These are phyloP conservation scores for Zaprionus lineosus DNA, from an alignment of 2,888 invertebrate genomes.

Conservation along the genomic window DNA sequence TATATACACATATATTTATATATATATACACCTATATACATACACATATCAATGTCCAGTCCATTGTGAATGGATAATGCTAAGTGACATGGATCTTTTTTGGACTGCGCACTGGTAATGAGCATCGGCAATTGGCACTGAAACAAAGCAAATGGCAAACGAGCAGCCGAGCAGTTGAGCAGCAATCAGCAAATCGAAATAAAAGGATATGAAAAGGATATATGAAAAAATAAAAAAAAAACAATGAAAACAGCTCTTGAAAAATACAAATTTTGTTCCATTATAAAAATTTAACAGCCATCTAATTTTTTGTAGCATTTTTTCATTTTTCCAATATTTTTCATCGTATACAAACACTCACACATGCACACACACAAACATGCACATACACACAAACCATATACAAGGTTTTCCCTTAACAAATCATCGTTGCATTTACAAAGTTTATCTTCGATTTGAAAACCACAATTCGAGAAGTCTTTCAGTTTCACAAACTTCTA, in stretches of 20 bases:
- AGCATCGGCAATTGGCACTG: slow-evolving; percentile 31
- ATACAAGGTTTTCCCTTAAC: no score
- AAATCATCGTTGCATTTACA: no score
- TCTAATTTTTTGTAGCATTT: no score
- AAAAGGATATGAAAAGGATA: no score
- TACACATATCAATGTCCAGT: slow-evolving; percentile 1
- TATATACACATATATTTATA: slow-evolving; percentile 4
- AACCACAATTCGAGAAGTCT: slow-evolving; percentile 23
- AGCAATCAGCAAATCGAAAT: slow-evolving; percentile 35
- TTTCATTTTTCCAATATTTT: no score
- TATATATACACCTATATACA: slow-evolving; percentile 3
- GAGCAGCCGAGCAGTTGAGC: slow-evolving; percentile 13
- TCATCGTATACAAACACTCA: no score
- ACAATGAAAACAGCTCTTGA: no score
- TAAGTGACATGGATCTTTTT: slow-evolving; percentile 56
- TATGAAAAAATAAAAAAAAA: slow-evolving; percentile 41
- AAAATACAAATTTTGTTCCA: no score
- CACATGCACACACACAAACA: no score
- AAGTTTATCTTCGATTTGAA: slow-evolving; percentile 5
- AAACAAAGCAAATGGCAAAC: slow-evolving; percentile 33
- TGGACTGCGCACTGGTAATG: slow-evolving; percentile 47
- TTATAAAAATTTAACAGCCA: no score
- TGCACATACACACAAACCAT: no score
- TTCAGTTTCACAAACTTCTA: slow-evolving; percentile 38
- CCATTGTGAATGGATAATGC: slow-evolving; percentile 50